Evolutionary conservation across 2,113 vertebrate species (phyloP).

Genomic region (Bos javanicus): DNA sequence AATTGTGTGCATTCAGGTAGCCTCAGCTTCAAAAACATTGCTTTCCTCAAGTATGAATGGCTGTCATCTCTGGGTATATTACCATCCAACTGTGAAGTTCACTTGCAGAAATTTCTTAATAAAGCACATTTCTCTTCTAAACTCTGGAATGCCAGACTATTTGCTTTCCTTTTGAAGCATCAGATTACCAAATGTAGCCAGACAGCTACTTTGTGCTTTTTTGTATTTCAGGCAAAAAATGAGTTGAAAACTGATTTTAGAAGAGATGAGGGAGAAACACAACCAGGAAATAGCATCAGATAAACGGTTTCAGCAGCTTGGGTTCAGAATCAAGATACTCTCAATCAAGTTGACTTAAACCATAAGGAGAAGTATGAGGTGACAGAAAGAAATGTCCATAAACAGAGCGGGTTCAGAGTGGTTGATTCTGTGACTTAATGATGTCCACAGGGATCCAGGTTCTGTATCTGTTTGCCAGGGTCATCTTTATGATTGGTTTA

Average conservation of each 20-base stretch:
- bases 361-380: neutral
- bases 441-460: neutral
- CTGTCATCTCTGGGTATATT: constrained; percentile 18
- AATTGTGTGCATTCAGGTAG: neutral
- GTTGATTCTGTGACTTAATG: neutral
- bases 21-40: neutral
- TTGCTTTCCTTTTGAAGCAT: constrained; percentile 31
- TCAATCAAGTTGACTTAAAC: neutral
- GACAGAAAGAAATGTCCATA: neutral
- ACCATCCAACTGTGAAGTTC: constrained; percentile 20
- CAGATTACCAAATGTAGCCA: neutral
- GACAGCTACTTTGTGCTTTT: neutral
- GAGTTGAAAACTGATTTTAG: constrained; percentile 21
- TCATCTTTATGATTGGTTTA: neutral
- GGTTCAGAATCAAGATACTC: neutral
- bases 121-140: constrained; percentile 16
- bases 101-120: constrained; percentile 36
- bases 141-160: neutral
- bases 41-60: constrained; percentile 28
- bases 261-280: neutral
- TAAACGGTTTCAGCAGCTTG: neutral
- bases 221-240: neutral
- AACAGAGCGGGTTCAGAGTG: neutral
- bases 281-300: neutral
- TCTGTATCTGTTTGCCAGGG: neutral